Base-by-base conservation (phyloP, 2,113 vertebrate species). In the Leptosomus discolor region DNA sequence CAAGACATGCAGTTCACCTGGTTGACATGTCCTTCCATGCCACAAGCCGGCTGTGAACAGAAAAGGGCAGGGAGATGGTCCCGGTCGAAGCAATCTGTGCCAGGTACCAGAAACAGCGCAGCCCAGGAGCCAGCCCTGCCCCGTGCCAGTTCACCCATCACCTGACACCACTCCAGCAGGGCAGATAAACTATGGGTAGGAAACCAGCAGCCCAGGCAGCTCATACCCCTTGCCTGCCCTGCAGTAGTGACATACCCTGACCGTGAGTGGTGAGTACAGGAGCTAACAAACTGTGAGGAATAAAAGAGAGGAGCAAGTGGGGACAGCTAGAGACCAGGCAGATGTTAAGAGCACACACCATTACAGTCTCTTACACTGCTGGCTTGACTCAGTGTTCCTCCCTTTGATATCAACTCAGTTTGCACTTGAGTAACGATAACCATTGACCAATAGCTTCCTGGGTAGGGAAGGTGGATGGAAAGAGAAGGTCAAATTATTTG, bases 141-240 rank as follows among this genome's bases (percentile, higher is more conserved):
- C 5, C 9, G 1, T 41, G 30, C 17, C 48, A 29, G n/a, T 15
- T 63, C 48, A 13, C 29, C 71, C 58, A 60, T 4, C 45, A 58
- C 57, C 14, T 21, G 26, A 22, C 57, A 54, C 29, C 34, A 26
- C 9, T 51, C 34, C 58, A 76, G 54, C 23, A 30, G 45, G 45
- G 60, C 7, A 69, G 30, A 46, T 43, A 29, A 83, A 17, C 12
- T 3, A 22, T 17, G 27, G 61, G 67, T 24, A 67, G 51, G 67
- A 65, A 12, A 79, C 9, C 11, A 48, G 83, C 36, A 54, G 51
- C 32, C 2, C 3, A 30, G 32, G 23, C 61, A 75, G 61, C 32
- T 6, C 3, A 2, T 1, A 17, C 61, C 45, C 58, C 45, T 32
- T 0, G 0, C 27, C 69, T 54, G 73, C 64, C 4, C 50, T 6